A percentile compares a stretch with the other conserved stretches of the same genome.
These are phyloP conservation scores for Noctua fimbriata DNA, from an alignment of 2,888 invertebrate species.

Conservation along the genomic window DNA sequence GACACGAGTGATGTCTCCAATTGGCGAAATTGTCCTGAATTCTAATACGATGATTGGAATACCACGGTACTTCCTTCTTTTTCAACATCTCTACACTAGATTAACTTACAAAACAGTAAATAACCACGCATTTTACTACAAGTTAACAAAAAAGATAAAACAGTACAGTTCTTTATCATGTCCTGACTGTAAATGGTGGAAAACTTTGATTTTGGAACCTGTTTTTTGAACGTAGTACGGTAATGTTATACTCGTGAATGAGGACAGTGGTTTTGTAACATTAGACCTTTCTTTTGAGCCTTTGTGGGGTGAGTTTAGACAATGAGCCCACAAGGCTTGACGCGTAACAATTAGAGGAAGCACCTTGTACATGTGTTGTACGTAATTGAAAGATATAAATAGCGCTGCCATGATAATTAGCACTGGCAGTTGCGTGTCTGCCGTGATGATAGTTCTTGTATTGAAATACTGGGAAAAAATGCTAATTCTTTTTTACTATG, in stretches of 20 bases:
- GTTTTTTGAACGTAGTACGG: slow-evolving; percentile 71
- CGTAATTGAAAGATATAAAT: slow-evolving; percentile 73
- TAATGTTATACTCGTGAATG: slow-evolving; percentile 63
- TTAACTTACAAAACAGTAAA: slow-evolving; percentile 64
- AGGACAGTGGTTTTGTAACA: slow-evolving; percentile 71
- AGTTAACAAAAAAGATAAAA: slow-evolving; percentile 49
- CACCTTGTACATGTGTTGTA: slow-evolving; percentile 64
- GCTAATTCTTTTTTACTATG: slow-evolving; percentile 14
- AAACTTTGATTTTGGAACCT: slow-evolving; percentile 75
- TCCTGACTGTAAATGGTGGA: slow-evolving; percentile 76
- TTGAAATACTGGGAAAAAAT: slow-evolving; percentile 41
- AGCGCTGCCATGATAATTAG: slow-evolving; percentile 60
- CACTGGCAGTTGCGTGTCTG: slow-evolving; percentile 62
- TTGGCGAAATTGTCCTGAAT: slow-evolving; percentile 83
- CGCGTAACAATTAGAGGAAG: slow-evolving; percentile 69
- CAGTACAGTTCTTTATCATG: slow-evolving; percentile 67
- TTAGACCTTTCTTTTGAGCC: slow-evolving; percentile 74
- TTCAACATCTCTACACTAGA: slow-evolving; percentile 83
- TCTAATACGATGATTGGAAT: slow-evolving; percentile 83
- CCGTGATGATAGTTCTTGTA: slow-evolving; percentile 43
- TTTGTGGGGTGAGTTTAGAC: slow-evolving; percentile 72
- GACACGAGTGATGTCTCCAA: slow-evolving; percentile 82
- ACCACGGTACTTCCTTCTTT: slow-evolving; percentile 87
- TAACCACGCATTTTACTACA: slow-evolving; percentile 67
- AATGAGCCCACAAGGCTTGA: slow-evolving; percentile 71